Conservation (phyloP, 2,113 vertebrate genomes). For the Orthonyx spaldingii region DNA sequence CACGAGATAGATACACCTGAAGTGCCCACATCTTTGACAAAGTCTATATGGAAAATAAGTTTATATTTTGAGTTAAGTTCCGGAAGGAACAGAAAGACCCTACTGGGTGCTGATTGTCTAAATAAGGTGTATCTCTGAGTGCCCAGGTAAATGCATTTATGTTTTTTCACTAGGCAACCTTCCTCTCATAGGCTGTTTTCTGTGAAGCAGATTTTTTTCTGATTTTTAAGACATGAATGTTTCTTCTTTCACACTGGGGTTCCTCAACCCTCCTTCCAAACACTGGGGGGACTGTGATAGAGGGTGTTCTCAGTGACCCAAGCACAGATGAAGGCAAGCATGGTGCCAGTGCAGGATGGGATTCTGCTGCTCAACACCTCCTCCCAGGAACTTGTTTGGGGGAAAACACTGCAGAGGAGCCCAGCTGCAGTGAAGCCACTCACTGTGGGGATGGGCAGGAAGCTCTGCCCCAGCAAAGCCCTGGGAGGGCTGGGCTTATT, state of each 20-base stretch:
- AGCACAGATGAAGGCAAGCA: fast-evolving
- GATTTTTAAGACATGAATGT: neutral
- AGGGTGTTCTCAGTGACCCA: neutral
- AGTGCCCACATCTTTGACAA: neutral
- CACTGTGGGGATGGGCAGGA: neutral
- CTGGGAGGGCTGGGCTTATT: neutral
- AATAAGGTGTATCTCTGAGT: neutral
- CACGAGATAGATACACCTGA: neutral
- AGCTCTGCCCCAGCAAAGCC: neutral
- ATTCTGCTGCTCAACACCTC: neutral
- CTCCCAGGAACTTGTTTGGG: neutral
- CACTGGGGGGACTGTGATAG: fast-evolving
- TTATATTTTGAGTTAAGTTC: neutral
- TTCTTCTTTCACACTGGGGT: neutral
- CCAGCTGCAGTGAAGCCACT: neutral
- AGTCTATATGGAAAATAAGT: neutral
- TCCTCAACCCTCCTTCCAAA: neutral
- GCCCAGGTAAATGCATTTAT: neutral
- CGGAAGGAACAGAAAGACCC: neutral
- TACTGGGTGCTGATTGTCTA: neutral
- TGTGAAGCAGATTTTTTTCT: neutral
- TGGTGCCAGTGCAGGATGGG: neutral
- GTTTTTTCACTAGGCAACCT: neutral
- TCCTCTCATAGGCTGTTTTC: neutral
- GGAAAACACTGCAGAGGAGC: neutral